Evolutionary conservation across 2,888 invertebrate genomes (phyloP).

Genomic region (Morpho deidamia): DNA sequence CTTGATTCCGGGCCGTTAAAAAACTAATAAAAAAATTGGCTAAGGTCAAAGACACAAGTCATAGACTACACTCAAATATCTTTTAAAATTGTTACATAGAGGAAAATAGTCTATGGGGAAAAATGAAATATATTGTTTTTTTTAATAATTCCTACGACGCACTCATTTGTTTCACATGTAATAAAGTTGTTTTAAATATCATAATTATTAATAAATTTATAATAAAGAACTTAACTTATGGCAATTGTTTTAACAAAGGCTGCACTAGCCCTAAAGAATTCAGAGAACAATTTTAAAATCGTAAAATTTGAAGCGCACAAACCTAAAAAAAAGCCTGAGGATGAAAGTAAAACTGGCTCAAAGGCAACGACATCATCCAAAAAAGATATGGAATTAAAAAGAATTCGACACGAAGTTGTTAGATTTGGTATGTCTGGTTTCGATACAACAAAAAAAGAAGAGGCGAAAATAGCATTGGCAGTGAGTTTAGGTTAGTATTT

Average conservation of each 20-base stretch:
- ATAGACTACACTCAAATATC: too few relatives aligned
- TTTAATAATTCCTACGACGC: too few relatives aligned
- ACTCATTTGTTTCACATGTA: neutral
- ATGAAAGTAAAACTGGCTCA: constrained; percentile 24
- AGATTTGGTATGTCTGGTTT: constrained; percentile 91
- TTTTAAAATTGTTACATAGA: too few relatives aligned
- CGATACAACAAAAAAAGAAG: constrained; percentile 82
- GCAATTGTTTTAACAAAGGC: constrained; percentile 71
- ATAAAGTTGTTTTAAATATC: neutral
- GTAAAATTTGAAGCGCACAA: constrained; percentile 74
- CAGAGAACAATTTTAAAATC: constrained; percentile 59
- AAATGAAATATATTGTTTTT: too few relatives aligned
- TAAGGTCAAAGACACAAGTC: too few relatives aligned
- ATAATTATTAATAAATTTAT: neutral
- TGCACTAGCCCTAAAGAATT: constrained; percentile 62
- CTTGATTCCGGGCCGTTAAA: too few relatives aligned
- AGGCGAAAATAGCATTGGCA: constrained; percentile 87
- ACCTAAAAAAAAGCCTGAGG: constrained; percentile 53
- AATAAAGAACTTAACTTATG: constrained; percentile 35
- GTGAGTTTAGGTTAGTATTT: constrained; percentile 82
- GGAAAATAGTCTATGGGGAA: too few relatives aligned
- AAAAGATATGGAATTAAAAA: constrained; percentile 84
- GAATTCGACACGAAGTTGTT: constrained; percentile 87
- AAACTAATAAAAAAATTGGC: too few relatives aligned
- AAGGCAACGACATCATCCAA: constrained; percentile 30